Percentiles rank a stretch among this genome's conserved stretches.
Evolutionary conservation across 2,797 vertebrate species (phyloP).

Genomic region (Hydrocynus forskahlii): DNA sequence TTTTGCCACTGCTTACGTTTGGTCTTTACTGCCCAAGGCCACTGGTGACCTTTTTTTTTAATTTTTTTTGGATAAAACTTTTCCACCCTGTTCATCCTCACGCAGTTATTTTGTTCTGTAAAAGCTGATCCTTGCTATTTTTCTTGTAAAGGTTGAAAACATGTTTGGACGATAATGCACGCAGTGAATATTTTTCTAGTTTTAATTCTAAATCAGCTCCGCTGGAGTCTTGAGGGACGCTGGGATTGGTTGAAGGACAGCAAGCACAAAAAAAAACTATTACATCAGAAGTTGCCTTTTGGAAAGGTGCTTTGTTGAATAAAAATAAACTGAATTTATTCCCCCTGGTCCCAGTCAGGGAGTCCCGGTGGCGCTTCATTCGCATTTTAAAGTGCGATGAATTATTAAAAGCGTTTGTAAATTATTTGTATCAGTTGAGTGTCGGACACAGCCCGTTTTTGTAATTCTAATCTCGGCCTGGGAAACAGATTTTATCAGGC

Average conservation of each 20-base stretch:
- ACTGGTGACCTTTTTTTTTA: not conserved
- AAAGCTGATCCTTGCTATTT: not conserved
- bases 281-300: not conserved
- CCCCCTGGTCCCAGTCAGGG: not conserved
- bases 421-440: slow-evolving; percentile 34
- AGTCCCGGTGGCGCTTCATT: slow-evolving; percentile 5
- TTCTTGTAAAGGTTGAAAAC: slow-evolving; percentile 36
- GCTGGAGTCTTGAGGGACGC: not conserved
- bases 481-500: slow-evolving; percentile 70
- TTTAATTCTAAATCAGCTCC: not conserved
- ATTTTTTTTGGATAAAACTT: not conserved
- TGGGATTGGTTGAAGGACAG: not conserved
- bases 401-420: slow-evolving; percentile 19
- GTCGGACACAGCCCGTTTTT: slow-evolving; percentile 49
- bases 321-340: not conserved
- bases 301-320: not conserved
- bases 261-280: not conserved
- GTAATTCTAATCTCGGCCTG: slow-evolving; percentile 59
- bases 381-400: slow-evolving; percentile 34
- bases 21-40: not conserved
- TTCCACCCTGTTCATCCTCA: slow-evolving; percentile 59
- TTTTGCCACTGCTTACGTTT: not conserved
- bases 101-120: slow-evolving; percentile 34
- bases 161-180: slow-evolving; percentile 39
- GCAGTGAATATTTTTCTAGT: slow-evolving; percentile 45